Evolutionary conservation across 23 tunicate species (phyloP), one percentile per base, ranked within the genome.

Genomic region (Halocynthia aurantium): DNA sequence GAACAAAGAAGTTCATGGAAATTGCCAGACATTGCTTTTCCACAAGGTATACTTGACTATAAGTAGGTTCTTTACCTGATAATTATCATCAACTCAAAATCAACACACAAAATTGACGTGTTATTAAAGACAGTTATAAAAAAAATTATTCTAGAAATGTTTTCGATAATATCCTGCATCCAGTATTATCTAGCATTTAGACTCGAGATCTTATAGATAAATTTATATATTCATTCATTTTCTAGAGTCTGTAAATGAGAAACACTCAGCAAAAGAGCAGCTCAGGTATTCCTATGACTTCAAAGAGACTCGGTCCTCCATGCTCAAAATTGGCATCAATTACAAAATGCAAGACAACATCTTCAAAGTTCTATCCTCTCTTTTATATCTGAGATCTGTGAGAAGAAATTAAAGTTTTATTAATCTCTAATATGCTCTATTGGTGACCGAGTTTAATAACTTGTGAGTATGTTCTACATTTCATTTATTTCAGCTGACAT

Each of bases 271-370:
- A 1, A 31, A 31, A 31, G 44, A 31, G 44, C 44, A 31, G 44
- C 44, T 31, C 44, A 31, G 44, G 44, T 31, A 31, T 31, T 31
- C 44, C 44, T n/a, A 52, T 13, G 91, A 85, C 20, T 86, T 92
- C 75, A 49, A 62, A 20, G 68, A 77, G 53, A 92, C 98, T 52
- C 66, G 77, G 13, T 60, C 68, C 58, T 78, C 98, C 6, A 86
- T 92, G 98, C 20, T 67, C 13, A 74, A 81, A 51, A 81, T 92
- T 53, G 98, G 98, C n/a, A 92, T 92, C 15, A 77, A 83, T 8
- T 8, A 53, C 11, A 74, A 77, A 53, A 51, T 66, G 6, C 98
- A 92, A 60, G 60, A 52, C 20, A 50, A 73, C n/a, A 86, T 92
- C 49, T 92, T 92, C 52, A 82, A 75, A 53, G 21, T 85, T 57